Evolutionary conservation across 2,113 vertebrate genomes (phyloP).

Genomic region (Centrocercus urophasianus): DNA sequence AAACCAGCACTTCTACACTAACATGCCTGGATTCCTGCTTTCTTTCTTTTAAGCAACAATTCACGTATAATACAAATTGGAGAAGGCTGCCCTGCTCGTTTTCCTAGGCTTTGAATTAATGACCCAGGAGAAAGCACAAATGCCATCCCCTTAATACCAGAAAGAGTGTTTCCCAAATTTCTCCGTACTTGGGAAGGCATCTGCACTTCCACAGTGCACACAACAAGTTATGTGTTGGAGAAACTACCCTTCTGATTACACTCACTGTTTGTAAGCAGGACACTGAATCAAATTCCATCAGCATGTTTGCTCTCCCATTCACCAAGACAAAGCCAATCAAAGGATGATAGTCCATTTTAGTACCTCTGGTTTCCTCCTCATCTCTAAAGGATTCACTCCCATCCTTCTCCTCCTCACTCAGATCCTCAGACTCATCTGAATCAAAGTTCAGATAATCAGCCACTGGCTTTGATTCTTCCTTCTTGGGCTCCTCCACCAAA

Average conservation of each 20-base stretch:
- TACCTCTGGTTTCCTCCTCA: background rate
- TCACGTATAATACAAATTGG: rapidly evolving
- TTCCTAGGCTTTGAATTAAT: background rate
- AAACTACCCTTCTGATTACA: background rate
- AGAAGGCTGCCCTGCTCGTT: background rate
- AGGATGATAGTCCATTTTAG: constrained; percentile 19
- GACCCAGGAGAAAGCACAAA: background rate
- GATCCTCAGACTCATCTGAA: constrained; percentile 77
- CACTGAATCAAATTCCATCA: rapidly evolving
- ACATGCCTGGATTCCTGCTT: background rate
- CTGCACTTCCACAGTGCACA: background rate
- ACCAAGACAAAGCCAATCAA: background rate
- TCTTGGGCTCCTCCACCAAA: constrained; percentile 38
- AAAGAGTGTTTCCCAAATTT: background rate
- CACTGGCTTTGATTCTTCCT: constrained; percentile 7
- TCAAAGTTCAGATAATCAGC: constrained; percentile 97
- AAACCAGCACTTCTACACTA: background rate
- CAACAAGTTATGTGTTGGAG: background rate
- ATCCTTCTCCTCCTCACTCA: constrained; percentile 64
- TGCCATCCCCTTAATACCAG: rapidly evolving
- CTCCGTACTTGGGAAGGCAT: rapidly evolving
- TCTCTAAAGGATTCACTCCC: background rate
- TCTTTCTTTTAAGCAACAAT: background rate
- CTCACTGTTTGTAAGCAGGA: background rate
- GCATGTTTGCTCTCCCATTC: background rate